Conservation (phyloP, 2,113 vertebrate species). For the Probosciger aterrimus region DNA sequence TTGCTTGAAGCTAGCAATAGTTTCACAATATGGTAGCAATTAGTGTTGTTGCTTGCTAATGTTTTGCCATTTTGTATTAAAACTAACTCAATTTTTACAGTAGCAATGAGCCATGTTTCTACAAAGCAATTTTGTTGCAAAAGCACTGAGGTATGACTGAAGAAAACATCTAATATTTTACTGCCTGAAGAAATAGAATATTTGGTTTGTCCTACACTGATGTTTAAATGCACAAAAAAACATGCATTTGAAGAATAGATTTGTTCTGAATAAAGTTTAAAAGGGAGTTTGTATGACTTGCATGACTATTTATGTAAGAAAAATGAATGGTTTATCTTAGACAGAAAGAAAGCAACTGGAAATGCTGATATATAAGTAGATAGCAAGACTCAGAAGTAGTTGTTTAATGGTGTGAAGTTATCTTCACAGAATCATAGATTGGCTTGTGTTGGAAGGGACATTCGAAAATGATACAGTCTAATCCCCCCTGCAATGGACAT, state of each 20-base stretch:
- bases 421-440: neutral
- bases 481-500: neutral
- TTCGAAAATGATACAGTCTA: neutral
- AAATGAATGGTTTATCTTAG: neutral
- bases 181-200: neutral
- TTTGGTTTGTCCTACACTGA: neutral
- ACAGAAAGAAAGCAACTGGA: neutral
- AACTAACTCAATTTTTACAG: neutral
- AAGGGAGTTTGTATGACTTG: neutral
- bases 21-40: neutral
- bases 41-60: neutral
- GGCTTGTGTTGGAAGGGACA: neutral
- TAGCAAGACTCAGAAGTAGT: neutral
- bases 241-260: neutral
- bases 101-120: neutral
- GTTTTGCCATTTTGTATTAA: neutral
- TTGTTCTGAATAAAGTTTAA: neutral
- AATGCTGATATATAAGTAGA: neutral
- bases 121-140: neutral
- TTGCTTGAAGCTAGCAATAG: neutral
- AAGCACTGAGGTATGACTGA: neutral
- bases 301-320: neutral
- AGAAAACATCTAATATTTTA: neutral
- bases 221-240: neutral
- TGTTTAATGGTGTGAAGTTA: neutral